Evolutionary conservation across 2,113 vertebrate genomes (phyloP), one percentile per base, ranked within the genome.

Genomic region (Cathartes aura): DNA sequence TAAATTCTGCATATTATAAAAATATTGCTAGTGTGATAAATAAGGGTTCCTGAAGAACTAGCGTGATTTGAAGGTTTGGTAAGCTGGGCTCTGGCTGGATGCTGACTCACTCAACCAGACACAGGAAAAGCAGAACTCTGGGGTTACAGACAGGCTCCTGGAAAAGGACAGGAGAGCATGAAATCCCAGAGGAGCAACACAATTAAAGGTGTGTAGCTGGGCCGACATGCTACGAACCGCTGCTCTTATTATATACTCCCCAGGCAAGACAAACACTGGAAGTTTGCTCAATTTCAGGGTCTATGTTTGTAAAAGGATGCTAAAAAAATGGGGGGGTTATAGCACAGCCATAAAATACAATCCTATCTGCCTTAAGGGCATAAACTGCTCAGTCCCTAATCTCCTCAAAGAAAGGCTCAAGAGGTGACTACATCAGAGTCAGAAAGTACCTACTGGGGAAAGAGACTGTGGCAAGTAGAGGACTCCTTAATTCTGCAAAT

Each of bases 191-290:
- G 26, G 8, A 82, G 27, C 48, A 40, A 8, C 74, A 34, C 0
- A 0, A n/a, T 12, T 59, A 38, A 20, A 32, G 38, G 23, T 0
- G 1, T 7, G 29, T 12, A 45, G 52, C 36, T 56, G 52, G 20
- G 29, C 12, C 0, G 1, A 47, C 0, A 1, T 1, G 1, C 38
- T 30, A 36, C 27, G 34, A 84, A 60, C 36, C 1, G 4, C 26
- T 34, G 34, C 40, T 82, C 36, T 59, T 29, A 12, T 15, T 32
- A 34, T 17, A 34, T 8, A 32, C 29, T 34, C 48, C 3, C 13
- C 13, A 53, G 47, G 20, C 24, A 27, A 75, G 38, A 75, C 19
- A 16, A 70, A 78, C n/a, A 8, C 32, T 38, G 8, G 4, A 48
- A 58, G 18, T 40, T 27, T 52, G 23, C 32, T 63, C 58, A 21